Evolutionary conservation across 2,113 vertebrate genomes (phyloP).

Genomic region (Burhinus bistriatus): DNA sequence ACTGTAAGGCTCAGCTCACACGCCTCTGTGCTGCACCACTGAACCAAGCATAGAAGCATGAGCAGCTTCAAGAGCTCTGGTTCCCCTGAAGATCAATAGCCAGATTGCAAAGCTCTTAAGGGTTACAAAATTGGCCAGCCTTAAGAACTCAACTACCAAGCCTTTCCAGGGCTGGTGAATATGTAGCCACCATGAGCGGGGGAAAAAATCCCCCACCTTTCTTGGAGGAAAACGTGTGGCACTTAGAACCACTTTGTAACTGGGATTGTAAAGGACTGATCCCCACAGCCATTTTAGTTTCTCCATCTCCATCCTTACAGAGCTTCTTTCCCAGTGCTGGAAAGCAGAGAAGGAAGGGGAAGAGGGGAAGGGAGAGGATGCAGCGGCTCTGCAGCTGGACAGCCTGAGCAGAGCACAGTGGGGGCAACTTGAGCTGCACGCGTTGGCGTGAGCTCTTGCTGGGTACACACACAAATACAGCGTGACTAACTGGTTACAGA

Average conservation of each 20-base stretch:
- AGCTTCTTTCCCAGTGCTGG: neutral
- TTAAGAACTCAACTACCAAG: neutral
- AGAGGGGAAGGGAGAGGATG: neutral
- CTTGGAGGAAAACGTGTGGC: neutral
- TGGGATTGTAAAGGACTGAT: neutral
- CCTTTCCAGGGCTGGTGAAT: neutral
- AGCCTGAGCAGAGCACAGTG: accelerated
- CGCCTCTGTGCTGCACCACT: neutral
- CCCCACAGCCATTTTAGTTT: neutral
- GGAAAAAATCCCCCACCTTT: neutral
- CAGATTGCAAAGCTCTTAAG: neutral
- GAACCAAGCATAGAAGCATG: neutral
- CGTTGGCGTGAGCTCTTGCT: neutral
- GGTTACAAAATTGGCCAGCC: neutral
- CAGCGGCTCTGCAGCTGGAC: accelerated
- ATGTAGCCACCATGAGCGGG: neutral
- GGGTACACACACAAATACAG: neutral
- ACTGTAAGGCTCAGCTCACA: neutral
- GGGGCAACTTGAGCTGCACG: accelerated
- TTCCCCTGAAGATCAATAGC: neutral
- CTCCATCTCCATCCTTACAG: neutral
- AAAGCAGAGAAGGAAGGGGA: neutral
- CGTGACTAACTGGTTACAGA: neutral
- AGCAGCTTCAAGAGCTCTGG: neutral
- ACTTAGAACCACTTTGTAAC: neutral